These are phyloP conservation scores for Lepisosteus oculatus DNA, from an alignment of 2,113 vertebrate genomes.

Conservation along the genomic window DNA sequence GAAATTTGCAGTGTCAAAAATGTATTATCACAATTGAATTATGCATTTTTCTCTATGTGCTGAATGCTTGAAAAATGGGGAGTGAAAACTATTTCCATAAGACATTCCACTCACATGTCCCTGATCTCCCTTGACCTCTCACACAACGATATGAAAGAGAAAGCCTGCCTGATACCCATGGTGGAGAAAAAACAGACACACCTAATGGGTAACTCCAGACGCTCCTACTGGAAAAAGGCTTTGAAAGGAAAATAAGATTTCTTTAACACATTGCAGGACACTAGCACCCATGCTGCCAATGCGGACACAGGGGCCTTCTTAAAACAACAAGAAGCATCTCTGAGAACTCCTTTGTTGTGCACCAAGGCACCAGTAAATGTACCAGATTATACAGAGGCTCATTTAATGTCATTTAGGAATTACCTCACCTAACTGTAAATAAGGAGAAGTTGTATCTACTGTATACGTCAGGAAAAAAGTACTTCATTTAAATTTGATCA, in stretches of 20 bases:
- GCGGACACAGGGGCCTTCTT: neutral
- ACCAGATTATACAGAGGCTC: neutral
- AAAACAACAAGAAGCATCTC: slow-evolving; percentile 19
- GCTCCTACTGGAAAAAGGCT: neutral
- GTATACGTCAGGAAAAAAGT: too few relatives aligned
- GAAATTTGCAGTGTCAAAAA: too few relatives aligned
- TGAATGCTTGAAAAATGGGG: neutral
- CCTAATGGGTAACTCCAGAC: slow-evolving; percentile 2
- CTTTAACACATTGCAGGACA: slow-evolving; percentile 26
- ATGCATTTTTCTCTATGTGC: neutral
- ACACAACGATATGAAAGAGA: neutral
- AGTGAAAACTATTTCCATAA: slow-evolving; percentile 7
- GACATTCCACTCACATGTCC: neutral
- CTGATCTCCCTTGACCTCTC: slow-evolving; percentile 9
- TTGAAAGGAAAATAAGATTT: slow-evolving; percentile 14
- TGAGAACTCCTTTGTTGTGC: slow-evolving; percentile 9
- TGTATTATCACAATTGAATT: too few relatives aligned
- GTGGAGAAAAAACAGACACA: neutral
- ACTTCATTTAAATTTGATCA: too few relatives aligned
- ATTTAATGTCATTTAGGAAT: too few relatives aligned
- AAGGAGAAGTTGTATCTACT: too few relatives aligned
- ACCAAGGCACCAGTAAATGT: neutral
- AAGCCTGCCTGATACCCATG: neutral
- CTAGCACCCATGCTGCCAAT: slow-evolving; percentile 2
- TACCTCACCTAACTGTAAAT: too few relatives aligned